Percentiles rank a stretch among this genome's conserved stretches.
phyloP scores from a whole-genome alignment of 2,797 vertebrate genomes.

The Lophius americanus region DNA sequence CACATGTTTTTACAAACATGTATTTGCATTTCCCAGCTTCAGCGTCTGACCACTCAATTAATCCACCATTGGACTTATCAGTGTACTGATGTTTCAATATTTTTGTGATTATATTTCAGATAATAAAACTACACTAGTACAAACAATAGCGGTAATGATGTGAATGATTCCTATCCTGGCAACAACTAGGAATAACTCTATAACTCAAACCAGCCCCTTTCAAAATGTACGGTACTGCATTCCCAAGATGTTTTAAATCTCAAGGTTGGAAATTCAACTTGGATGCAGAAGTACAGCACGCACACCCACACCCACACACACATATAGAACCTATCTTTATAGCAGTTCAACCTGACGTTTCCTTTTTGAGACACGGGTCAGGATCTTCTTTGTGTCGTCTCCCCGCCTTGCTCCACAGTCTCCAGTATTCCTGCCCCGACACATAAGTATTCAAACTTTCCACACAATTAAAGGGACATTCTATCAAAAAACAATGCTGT shows the following conservation, averaged over 20 bases:
- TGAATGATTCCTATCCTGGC: no score
- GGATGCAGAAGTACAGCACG: neutral
- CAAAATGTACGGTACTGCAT: neutral
- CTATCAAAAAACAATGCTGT: neutral
- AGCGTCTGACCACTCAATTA: no score
- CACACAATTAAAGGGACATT: conserved; percentile 5
- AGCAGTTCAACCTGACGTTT: conserved; percentile 13
- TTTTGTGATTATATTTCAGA: no score
- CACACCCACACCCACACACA: neutral
- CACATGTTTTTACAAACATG: no score
- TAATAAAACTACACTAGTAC: no score
- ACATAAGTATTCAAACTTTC: neutral
- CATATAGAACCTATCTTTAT: neutral
- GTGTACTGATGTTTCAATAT: no score
- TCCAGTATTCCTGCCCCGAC: conserved; percentile 8
- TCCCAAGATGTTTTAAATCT: neutral
- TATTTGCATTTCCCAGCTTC: no score
- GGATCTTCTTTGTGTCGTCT: conserved; percentile 24
- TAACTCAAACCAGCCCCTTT: neutral
- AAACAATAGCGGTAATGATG: neutral
- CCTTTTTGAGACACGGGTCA: conserved; percentile 14
- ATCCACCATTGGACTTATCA: no score
- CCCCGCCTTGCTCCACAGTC: conserved; percentile 10
- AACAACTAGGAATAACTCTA: no score
- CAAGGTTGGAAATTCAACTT: neutral